Evolutionary conservation across 2,888 invertebrate genomes (phyloP), one percentile per base, ranked within the genome.

Genomic region (Cyaniris semiargus): DNA sequence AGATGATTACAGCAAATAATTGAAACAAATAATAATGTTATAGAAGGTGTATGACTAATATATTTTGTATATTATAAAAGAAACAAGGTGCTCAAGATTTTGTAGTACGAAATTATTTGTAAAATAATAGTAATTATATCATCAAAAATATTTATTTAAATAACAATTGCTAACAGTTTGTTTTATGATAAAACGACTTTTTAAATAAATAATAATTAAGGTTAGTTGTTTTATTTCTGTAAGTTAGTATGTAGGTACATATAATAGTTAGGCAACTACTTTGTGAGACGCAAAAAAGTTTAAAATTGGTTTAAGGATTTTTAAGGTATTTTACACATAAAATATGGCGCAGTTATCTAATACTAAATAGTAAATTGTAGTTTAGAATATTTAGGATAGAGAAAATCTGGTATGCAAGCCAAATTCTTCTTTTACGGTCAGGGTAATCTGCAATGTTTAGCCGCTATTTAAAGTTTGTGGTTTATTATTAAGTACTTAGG

Each of bases 321-420:
- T 8, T 38, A 38, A 38, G 38, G 38, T 8, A 10, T 38, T 38
- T 10, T 38, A 38, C 1, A 38, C 10, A 38, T 1, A 8, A 38
- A 8, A 8, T 10, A 10, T 8, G 48, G 15, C 15, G 48, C 4
- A n/a, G 58, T 58, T 58, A 58, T 21, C n/a, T n/a, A 58, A 21
- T 21, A 58, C n/a, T 21, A 13, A 44, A 21, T 21, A 58, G 7
- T 21, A 13, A 44, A 44, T 10, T 58, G 21, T 21, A 8, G 58
- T 58, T 58, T 58, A 21, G 58, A 58, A 58, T n/a, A n/a, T 21
- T 58, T 58, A 21, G 58, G n/a, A 58, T 58, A 58, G 58, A 53
- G 18, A 53, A 53, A 15, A 53, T 53, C 53, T 18, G 53, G 53
- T 53, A n/a, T 6, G 6, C 21, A 18, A 21, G 7, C 58, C 21